These are phyloP conservation scores for Actenoides hombroni DNA, from an alignment of 2,113 vertebrate species.

Conservation along the genomic window DNA sequence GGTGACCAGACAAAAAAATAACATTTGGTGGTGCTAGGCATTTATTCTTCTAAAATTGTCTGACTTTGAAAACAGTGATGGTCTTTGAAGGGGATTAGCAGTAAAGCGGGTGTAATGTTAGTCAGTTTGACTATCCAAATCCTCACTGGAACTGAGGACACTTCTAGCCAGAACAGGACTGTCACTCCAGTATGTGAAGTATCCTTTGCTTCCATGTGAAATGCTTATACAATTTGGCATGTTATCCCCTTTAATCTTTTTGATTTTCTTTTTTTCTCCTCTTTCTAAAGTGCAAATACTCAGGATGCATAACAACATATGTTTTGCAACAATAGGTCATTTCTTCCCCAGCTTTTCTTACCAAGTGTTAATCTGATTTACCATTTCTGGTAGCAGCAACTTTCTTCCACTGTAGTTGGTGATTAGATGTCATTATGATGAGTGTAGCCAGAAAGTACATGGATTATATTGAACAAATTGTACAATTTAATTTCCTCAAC, in stretches of 20 bases:
- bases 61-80: background rate
- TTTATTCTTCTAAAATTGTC: background rate
- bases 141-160: background rate
- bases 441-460: background rate
- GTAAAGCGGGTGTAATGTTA: background rate
- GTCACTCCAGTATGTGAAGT: background rate
- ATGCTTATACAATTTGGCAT: background rate
- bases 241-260: background rate
- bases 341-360: background rate
- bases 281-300: background rate
- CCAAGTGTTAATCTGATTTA: background rate
- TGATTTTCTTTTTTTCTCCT: background rate
- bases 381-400: background rate
- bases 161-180: background rate
- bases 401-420: background rate
- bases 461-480: background rate
- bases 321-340: background rate
- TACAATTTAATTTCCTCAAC: background rate
- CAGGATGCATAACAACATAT: background rate
- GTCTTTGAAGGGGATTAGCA: background rate
- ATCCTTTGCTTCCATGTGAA: background rate
- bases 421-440: background rate
- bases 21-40: background rate
- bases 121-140: background rate
- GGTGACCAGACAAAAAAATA: background rate